Evolutionary conservation across 2,888 invertebrate genomes (phyloP), one percentile per base, ranked within the genome.

Genomic region (Ichneumoninae sp.): DNA sequence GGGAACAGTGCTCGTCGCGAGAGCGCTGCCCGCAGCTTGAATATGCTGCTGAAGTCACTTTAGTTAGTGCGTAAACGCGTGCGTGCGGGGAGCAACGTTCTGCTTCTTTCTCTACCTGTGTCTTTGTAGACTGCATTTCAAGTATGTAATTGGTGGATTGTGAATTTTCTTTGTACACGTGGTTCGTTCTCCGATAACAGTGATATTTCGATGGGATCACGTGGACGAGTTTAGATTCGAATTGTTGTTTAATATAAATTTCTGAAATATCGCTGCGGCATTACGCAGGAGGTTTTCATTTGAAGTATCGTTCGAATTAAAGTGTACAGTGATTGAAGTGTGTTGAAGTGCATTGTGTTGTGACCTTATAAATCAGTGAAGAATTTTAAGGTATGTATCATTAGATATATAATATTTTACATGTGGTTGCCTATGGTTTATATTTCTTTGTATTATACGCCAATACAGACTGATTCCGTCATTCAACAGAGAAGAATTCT

Each of bases 11-110:
- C 52, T 80, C 66, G 72, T 60, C 44, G 44, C 72, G 72, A 72
- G 80, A 57, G 57, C 72, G 80, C 80, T 80, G 72, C 44, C 66
- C 66, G 80, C 54, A 13, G 79, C 72, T 66, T 80, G 80, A 44
- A 66, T 57, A 80, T 66, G 65, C 68, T 68, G 68, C 74, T 54
- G 33, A 54, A 69, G 74, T 80, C 69, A 74, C 52, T 80, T 74
- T 57, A 62, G 75, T 75, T 60, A 62, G 74, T 75, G 74, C 74
- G 69, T 75, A 60, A 74, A 65, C 74, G 80, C 68, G 80, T 75
- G 60, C 69, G 75, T 69, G 75, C 60, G 57, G 22, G 22, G n/a
- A 47, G 19, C 57, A 57, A 68, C 50, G 47, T 74, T 72, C 57
- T 74, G 19, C 33, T n/a, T 74, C n/a, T 47, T 57, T 74, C 26